A percentile compares a stretch with the other conserved stretches of the same genome.
These are phyloP conservation scores for Thumatha senex DNA, from an alignment of 2,888 invertebrate genomes.

Conservation along the genomic window DNA sequence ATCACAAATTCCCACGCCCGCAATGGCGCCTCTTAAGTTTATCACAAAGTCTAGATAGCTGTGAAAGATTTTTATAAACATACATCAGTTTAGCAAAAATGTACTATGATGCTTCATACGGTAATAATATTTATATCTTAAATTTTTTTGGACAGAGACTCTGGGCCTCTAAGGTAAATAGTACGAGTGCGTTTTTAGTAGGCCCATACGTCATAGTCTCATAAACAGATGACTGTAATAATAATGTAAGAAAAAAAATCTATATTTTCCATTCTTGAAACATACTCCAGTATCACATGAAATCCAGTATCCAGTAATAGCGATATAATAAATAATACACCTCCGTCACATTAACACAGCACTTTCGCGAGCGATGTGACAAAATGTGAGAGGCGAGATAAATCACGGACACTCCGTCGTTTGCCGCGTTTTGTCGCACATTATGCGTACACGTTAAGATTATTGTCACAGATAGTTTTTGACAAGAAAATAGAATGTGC, in stretches of 20 bases:
- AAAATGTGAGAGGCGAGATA: conserved; percentile 33
- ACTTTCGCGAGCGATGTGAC: conserved; percentile 14
- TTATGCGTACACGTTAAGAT: conserved; percentile 48
- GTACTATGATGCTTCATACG: too few relatives aligned
- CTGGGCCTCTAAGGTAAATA: too few relatives aligned
- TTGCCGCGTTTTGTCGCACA: conserved; percentile 54
- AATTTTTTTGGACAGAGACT: too few relatives aligned
- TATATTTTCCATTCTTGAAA: neutral
- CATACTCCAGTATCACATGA: neutral
- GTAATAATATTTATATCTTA: too few relatives aligned
- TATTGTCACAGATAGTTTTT: conserved; percentile 52
- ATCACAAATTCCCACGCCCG: too few relatives aligned
- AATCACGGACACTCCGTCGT: conserved; percentile 48
- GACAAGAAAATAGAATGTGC: conserved; percentile 25
- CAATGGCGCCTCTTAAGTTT: too few relatives aligned
- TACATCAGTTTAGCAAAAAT: too few relatives aligned
- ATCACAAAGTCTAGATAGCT: too few relatives aligned
- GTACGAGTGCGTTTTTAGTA: too few relatives aligned
- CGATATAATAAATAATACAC: conserved; percentile 11
- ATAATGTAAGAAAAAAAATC: neutral
- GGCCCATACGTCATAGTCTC: too few relatives aligned
- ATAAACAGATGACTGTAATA: too few relatives aligned
- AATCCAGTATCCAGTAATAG: neutral
- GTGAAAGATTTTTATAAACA: too few relatives aligned
- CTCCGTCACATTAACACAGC: conserved; percentile 4